Evolutionary conservation across 2,113 vertebrate species (phyloP).

Genomic region (Sorex fumeus): DNA sequence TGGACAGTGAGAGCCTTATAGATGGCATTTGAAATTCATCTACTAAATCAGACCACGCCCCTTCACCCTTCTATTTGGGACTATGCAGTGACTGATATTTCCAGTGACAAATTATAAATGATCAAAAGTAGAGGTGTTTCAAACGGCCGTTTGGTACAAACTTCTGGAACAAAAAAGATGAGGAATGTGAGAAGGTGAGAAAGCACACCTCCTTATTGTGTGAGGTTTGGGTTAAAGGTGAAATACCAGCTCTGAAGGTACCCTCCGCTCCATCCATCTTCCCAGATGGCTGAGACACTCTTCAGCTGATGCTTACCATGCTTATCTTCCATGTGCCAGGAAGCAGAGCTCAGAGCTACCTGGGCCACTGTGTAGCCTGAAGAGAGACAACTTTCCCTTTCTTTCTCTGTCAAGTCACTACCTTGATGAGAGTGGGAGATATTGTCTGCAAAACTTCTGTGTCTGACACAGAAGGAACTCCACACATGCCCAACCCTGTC

Average conservation of each 20-base stretch:
- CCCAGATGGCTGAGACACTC: not conserved
- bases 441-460: not conserved
- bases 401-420: not conserved
- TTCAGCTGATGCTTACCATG: not conserved
- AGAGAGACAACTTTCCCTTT: not conserved
- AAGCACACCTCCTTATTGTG: not conserved
- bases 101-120: conserved; percentile 42
- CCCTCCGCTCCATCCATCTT: not conserved
- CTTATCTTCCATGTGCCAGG: not conserved
- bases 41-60: not conserved
- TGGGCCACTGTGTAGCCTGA: not conserved
- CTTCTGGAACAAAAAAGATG: not conserved
- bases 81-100: conserved; percentile 37
- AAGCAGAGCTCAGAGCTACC: not conserved
- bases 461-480: not conserved
- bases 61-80: not conserved
- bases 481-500: not conserved
- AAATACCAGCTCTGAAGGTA: not conserved
- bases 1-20: not conserved
- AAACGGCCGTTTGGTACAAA: conserved; percentile 24
- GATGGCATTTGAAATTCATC: not conserved
- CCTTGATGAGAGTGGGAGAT: not conserved
- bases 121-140: conserved; percentile 28
- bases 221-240: not conserved
- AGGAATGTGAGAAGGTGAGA: not conserved